Conservation (phyloP, 1,140 invertebrate species). For the Carcinoscorpius rotundicauda region DNA sequence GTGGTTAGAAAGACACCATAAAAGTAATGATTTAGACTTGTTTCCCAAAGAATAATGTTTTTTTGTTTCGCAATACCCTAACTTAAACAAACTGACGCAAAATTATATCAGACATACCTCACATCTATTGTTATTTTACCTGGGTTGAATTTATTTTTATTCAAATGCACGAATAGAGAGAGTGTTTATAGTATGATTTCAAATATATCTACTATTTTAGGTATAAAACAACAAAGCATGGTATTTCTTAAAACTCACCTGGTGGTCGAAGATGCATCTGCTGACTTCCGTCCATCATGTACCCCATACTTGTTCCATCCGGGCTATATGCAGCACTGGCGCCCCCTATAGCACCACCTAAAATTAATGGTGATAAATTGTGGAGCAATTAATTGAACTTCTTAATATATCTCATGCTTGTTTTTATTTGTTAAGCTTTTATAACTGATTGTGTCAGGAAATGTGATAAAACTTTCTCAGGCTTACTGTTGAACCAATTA, state of each 20-base stretch:
- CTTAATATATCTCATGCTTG: no score
- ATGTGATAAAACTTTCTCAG: no score
- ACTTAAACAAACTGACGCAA: not conserved
- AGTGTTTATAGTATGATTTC: not conserved
- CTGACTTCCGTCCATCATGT: conserved; percentile 89
- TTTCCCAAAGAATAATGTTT: not conserved
- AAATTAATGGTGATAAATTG: no score
- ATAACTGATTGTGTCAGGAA: no score
- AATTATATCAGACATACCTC: not conserved
- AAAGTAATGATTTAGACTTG: not conserved
- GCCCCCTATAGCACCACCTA: conserved; percentile 35
- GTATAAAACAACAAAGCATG: not conserved
- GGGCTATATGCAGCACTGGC: conserved; percentile 85
- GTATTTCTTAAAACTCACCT: conserved; percentile 42
- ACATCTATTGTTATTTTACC: not conserved
- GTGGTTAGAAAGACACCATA: not conserved
- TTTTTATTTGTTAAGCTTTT: no score
- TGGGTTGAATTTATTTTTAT: not conserved
- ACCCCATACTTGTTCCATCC: conserved; percentile 76
- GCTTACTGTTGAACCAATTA: no score
- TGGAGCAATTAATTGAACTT: no score
- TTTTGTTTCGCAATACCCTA: not conserved
- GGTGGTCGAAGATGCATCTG: conserved; percentile 73
- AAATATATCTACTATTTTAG: not conserved
- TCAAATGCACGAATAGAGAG: not conserved